Evolutionary conservation across 2,113 vertebrate species (phyloP).

Genomic region (Scomber colias): DNA sequence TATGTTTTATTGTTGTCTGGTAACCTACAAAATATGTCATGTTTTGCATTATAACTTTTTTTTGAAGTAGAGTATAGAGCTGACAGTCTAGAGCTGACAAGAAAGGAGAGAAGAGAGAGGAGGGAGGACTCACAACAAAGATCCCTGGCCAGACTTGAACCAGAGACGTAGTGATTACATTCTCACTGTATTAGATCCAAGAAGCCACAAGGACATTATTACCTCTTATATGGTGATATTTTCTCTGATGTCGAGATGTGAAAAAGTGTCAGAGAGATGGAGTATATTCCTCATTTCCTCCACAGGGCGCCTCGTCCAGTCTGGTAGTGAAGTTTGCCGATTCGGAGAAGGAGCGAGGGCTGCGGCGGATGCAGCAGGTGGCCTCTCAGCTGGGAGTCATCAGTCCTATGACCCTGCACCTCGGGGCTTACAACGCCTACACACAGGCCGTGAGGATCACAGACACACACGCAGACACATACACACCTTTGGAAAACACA

Average conservation of each 20-base stretch:
- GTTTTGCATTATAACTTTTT: neutral
- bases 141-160: neutral
- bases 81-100: neutral
- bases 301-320: slow-evolving; percentile 94
- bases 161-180: no score
- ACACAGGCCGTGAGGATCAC: slow-evolving; percentile 90
- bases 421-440: slow-evolving; percentile 95
- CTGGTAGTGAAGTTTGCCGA: slow-evolving; percentile 98
- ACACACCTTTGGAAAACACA: neutral
- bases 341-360: slow-evolving; percentile 94
- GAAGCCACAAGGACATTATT: neutral
- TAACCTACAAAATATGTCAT: neutral
- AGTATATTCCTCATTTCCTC: slow-evolving; percentile 30
- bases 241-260: neutral
- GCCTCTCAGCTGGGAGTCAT: slow-evolving; percentile 95
- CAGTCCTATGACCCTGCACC: slow-evolving; percentile 95
- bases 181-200: no score
- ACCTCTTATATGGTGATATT: neutral
- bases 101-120: neutral
- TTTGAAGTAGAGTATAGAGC: no score
- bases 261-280: slow-evolving; percentile 15
- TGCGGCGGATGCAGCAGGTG: slow-evolving; percentile 96
- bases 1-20: no score
- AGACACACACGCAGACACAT: slow-evolving; percentile 2
- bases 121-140: neutral